These are phyloP conservation scores for Lipophrys pholis DNA, from an alignment of 2,113 vertebrate species.

Conservation along the genomic window DNA sequence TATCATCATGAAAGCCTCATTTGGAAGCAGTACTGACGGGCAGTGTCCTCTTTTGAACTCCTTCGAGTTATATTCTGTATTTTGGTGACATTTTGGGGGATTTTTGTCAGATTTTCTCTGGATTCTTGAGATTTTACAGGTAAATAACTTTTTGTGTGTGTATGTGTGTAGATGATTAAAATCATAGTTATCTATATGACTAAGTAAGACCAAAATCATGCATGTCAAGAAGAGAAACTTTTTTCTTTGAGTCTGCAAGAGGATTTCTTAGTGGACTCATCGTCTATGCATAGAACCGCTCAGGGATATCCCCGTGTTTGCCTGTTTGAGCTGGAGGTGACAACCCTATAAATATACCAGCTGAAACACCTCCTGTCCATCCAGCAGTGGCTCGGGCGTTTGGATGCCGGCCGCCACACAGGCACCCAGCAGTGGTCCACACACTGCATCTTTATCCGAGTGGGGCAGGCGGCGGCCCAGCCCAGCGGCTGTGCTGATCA, in stretches of 20 bases:
- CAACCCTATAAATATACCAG: constrained; percentile 41
- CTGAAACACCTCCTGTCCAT: not conserved
- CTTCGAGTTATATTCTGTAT: not conserved
- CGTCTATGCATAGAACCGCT: constrained; percentile 34
- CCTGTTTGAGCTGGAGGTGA: constrained; percentile 51
- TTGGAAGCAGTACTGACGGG: not conserved
- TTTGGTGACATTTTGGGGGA: constrained; percentile 4
- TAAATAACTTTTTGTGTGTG: not conserved
- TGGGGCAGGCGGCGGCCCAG: constrained; percentile 54
- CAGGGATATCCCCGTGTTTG: constrained; percentile 65
- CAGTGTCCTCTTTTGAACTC: not conserved
- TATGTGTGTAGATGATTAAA: no score
- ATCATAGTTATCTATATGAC: not conserved
- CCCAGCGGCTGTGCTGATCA: constrained; percentile 63
- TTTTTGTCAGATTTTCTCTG: constrained; percentile 14
- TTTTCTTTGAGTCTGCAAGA: no score
- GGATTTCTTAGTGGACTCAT: not conserved
- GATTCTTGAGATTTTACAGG: constrained; percentile 10
- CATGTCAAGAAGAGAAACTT: no score
- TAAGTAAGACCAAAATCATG: no score
- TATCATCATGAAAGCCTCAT: no score
- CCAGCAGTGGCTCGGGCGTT: constrained; percentile 21
- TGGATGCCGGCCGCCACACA: constrained; percentile 43
- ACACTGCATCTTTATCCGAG: constrained; percentile 77
- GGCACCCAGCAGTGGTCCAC: constrained; percentile 53